Evolutionary conservation across 2,888 invertebrate genomes (phyloP).

Genomic region (Aquatica leii): DNA sequence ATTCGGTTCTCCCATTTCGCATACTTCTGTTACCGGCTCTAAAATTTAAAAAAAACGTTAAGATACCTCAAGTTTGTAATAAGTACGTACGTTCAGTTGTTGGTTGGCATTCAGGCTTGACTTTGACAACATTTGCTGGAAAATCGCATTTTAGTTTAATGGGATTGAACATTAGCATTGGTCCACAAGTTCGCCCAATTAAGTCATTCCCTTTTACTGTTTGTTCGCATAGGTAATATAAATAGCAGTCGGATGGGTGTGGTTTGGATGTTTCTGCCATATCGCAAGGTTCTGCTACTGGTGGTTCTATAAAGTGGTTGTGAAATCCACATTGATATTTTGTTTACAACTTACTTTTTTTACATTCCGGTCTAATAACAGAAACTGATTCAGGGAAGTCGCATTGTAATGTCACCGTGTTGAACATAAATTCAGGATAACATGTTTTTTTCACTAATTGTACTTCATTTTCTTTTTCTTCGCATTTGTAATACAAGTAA

Average conservation of each 20-base stretch:
- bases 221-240: neutral
- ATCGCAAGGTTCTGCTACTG: neutral
- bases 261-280: neutral
- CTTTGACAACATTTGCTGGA: neutral
- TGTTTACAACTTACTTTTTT: neutral
- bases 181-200: neutral
- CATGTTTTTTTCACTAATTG: neutral
- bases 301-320: neutral
- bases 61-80: too few species aligned
- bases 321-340: neutral
- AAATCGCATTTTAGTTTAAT: constrained; percentile 6
- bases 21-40: neutral
- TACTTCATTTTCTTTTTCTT: neutral
- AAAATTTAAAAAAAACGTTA: too few species aligned
- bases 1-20: neutral
- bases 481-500: neutral
- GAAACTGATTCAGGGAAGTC: neutral
- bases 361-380: neutral
- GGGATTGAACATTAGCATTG: constrained; percentile 7
- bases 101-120: neutral
- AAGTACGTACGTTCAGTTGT: too few species aligned
- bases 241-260: neutral
- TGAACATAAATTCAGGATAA: constrained; percentile 4
- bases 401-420: neutral
- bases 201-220: neutral